These are phyloP conservation scores for Heliothis peltigera DNA, from an alignment of 2,888 invertebrate genomes.

Conservation along the genomic window DNA sequence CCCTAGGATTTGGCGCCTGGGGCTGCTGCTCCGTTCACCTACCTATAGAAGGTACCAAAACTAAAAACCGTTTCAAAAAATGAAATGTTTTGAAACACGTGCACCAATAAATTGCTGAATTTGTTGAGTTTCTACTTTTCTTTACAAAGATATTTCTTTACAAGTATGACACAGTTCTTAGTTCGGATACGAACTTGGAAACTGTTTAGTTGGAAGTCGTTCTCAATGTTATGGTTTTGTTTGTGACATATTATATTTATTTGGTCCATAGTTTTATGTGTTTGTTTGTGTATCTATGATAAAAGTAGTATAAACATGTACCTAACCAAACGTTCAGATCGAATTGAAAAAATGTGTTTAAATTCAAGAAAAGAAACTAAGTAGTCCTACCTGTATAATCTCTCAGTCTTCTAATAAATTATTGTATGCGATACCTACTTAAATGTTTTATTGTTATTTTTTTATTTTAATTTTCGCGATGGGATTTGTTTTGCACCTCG, in stretches of 20 bases:
- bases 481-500: no score
- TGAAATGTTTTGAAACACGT: slow-evolving; percentile 12
- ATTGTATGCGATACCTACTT: not conserved
- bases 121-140: slow-evolving; percentile 8
- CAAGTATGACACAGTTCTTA: slow-evolving; percentile 7
- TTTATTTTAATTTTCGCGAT: no score
- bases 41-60: not conserved
- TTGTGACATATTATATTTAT: slow-evolving; percentile 19
- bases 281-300: no score
- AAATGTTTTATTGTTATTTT: slow-evolving; percentile 7
- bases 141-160: slow-evolving; percentile 8
- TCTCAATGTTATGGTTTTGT: slow-evolving; percentile 22
- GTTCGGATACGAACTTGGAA: not conserved
- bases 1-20: no score
- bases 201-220: slow-evolving; percentile 7
- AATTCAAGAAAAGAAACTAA: not conserved
- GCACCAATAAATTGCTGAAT: slow-evolving; percentile 8
- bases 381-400: not conserved
- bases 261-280: not conserved
- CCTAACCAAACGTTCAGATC: not conserved
- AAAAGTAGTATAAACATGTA: no score
- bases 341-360: not conserved
- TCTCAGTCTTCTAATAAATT: slow-evolving; percentile 3
- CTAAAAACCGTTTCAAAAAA: slow-evolving; percentile 7
- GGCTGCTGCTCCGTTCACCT: no score